phyloP scores from a whole-genome alignment of 2,888 invertebrate species.

The Epirrita christyi region DNA sequence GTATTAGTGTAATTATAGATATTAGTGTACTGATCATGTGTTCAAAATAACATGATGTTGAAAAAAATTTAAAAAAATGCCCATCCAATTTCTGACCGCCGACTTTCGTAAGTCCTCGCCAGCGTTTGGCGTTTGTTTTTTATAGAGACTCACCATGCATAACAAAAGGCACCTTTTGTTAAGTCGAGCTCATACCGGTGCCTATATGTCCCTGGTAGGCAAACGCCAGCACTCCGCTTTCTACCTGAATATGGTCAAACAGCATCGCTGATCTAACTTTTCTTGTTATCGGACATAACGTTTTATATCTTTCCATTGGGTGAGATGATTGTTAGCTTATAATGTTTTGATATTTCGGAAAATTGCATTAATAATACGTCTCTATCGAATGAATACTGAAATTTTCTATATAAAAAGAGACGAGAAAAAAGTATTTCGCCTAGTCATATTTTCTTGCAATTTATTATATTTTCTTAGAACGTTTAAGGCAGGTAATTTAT shows the following conservation, averaged over 20 bases:
- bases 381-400: not conserved
- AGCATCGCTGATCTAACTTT: conserved; percentile 11
- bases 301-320: conserved; percentile 13
- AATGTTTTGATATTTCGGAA: not conserved
- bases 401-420: not conserved
- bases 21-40: too few relatives aligned
- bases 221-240: not conserved
- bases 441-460: not conserved
- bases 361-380: not conserved
- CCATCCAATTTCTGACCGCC: too few relatives aligned
- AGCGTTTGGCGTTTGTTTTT: too few relatives aligned
- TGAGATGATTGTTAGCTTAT: not conserved
- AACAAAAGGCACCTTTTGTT: too few relatives aligned
- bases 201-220: too few relatives aligned
- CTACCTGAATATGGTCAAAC: not conserved
- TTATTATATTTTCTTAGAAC: not conserved
- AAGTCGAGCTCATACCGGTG: too few relatives aligned
- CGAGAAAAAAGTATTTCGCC: not conserved
- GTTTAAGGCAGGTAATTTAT: conserved; percentile 1
- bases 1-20: too few relatives aligned
- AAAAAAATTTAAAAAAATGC: too few relatives aligned
- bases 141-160: too few relatives aligned
- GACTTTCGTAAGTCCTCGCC: too few relatives aligned
- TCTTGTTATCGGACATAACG: conserved; percentile 13
- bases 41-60: too few relatives aligned